Base-by-base conservation (phyloP, 2,797 vertebrate species). In the Sebastes variabilis region DNA sequence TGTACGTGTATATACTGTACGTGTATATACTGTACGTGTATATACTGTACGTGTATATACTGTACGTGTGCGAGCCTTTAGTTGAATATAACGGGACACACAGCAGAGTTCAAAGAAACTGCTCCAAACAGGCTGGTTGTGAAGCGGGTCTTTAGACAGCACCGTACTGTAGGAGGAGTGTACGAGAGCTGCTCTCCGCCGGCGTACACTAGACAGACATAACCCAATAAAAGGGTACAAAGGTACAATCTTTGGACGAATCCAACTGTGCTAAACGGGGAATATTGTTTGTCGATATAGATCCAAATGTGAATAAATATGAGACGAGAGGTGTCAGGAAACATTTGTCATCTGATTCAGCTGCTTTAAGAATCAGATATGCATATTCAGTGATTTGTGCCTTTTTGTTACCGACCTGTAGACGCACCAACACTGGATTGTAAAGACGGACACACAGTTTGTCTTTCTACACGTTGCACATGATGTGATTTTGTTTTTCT, bases 311-410 rank as follows among this genome's bases (percentile, higher is more conserved):
- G 68, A 56, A 64, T 75, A 56, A 79, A 72, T 54, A 61, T 65
- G 27, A 20, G 38, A 20, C n/a, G 30, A 54, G 55, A 73, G 14
- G 5, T 58, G 30, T 77, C 56, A 30, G 30, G 30, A 30, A 30
- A 30, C 30, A 30, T 30, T 30, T 30, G 30, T 30, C 30, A 64
- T 52, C 32, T 78, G 72, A 76, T 81, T 79, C 61, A 73, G 79
- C 85, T 84, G 83, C 83, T 90, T 92, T 72, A 81, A n/a, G n/a
- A n/a, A n/a, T n/a, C n/a, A n/a, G n/a, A 77, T 82, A 87, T 85
- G 79, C 86, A 88, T 87, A 76, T 90, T 89, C 83, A 32, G 89
- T 92, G 83, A 89, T 84, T 86, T 86, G 91, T 93, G 90, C 90
- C 92, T 90, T 92, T 34, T 89, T 85, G 86, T 85, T 81, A 68